phyloP scores from a whole-genome alignment of 2,888 invertebrate species.

The Himalopsyche tibetana region DNA sequence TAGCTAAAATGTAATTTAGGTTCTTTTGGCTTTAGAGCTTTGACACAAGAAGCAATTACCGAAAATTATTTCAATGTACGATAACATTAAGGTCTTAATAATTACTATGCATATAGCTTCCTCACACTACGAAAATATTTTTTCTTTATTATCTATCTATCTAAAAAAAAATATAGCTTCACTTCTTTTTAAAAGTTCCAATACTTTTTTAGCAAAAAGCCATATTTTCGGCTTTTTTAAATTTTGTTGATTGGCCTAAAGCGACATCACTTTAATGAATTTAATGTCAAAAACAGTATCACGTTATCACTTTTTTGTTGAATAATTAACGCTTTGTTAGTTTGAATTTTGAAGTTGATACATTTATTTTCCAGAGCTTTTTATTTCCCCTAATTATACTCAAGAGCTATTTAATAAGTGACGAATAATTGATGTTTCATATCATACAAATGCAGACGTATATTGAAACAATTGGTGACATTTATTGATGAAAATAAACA shows the following conservation, averaged over 20 bases:
- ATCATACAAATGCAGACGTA: not conserved
- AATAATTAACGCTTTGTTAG: not conserved
- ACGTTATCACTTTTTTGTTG: not conserved
- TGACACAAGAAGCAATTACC: not conserved
- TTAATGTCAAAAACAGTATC: constrained; percentile 36
- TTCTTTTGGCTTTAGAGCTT: too few species aligned
- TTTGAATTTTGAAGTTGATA: not conserved
- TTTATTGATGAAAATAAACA: too few species aligned
- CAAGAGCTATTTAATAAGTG: not conserved
- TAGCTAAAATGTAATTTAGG: too few species aligned
- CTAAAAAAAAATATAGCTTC: too few species aligned
- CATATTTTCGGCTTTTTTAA: not conserved
- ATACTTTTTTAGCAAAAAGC: too few species aligned
- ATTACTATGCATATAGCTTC: too few species aligned
- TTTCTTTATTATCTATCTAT: too few species aligned
- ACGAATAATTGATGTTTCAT: not conserved
- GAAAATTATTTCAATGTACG: not conserved
- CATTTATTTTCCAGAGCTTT: not conserved
- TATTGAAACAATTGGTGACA: too few species aligned
- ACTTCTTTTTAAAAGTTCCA: too few species aligned
- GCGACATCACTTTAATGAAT: not conserved
- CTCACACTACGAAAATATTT: too few species aligned
- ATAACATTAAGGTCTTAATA: not conserved
- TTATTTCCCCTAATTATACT: not conserved
- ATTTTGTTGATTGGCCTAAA: not conserved